These are phyloP conservation scores for Xanthia icteritia DNA, from an alignment of 2,888 invertebrate species.

Conservation along the genomic window DNA sequence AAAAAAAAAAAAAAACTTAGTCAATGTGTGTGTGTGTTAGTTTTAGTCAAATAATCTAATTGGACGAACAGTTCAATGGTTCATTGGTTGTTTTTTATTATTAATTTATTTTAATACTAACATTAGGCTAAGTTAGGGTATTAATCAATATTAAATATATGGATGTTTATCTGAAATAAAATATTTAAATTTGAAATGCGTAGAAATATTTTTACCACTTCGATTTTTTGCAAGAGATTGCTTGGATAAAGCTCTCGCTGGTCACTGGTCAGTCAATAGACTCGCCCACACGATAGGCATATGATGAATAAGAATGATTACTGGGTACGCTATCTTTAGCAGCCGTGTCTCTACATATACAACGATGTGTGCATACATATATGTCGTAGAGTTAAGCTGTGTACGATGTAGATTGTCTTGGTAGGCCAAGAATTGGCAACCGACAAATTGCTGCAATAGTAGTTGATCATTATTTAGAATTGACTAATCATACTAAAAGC, in stretches of 20 bases:
- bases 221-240: background rate
- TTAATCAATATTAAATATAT: too few relatives aligned
- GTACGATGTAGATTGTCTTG: background rate
- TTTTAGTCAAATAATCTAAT: too few relatives aligned
- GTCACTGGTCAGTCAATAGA: constrained; percentile 21
- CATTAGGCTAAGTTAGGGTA: too few relatives aligned
- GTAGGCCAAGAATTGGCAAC: background rate
- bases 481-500: background rate
- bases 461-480: constrained; percentile 10
- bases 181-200: too few relatives aligned
- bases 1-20: too few relatives aligned
- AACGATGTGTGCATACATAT: background rate
- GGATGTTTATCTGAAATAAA: too few relatives aligned
- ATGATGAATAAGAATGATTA: constrained; percentile 33
- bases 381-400: background rate
- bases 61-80: too few relatives aligned
- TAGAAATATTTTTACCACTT: background rate
- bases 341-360: constrained; percentile 1
- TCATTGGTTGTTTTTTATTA: too few relatives aligned
- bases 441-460: background rate
- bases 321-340: constrained; percentile 15
- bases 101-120: too few relatives aligned
- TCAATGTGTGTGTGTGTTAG: too few relatives aligned
- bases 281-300: constrained; percentile 23
- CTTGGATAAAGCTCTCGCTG: constrained; percentile 1